A percentile compares a stretch with the other conserved stretches of the same genome.
Conservation (phyloP, 2,888 invertebrate species). For the Hymenopus coronatus region DNA sequence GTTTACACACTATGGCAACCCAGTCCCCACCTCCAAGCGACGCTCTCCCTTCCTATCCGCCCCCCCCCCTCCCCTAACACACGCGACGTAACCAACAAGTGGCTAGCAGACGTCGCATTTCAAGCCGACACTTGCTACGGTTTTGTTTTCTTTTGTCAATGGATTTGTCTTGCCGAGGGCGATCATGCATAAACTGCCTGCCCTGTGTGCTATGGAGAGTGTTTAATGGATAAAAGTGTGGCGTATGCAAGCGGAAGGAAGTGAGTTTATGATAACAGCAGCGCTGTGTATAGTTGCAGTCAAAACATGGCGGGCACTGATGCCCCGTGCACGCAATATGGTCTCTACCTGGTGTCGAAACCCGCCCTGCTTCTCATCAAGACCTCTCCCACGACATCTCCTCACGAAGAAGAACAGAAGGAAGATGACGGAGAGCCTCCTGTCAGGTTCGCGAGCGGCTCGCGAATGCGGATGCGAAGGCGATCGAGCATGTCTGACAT, state of each 20-base stretch:
- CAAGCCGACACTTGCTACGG: not conserved
- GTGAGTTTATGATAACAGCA: not conserved
- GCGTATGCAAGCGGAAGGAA: not conserved
- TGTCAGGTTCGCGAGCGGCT: not conserved
- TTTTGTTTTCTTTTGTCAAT: not conserved
- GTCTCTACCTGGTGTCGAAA: not conserved
- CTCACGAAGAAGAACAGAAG: not conserved
- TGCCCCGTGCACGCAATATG: not conserved
- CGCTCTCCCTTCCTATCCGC: not conserved
- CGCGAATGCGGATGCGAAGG: conserved; percentile 50
- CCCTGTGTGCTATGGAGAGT: not conserved
- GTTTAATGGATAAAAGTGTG: not conserved
- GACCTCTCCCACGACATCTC: not conserved
- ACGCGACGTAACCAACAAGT: not conserved
- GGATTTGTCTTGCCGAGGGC: not conserved
- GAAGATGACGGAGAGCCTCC: not conserved
- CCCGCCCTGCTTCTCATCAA: not conserved
- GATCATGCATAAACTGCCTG: not conserved
- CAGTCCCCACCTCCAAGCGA: not conserved
- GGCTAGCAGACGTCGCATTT: not conserved
- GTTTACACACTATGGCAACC: not conserved
- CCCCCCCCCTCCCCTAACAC: not conserved
- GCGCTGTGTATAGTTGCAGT: not conserved
- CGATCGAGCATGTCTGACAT: conserved; percentile 72
- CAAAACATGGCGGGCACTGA: not conserved